Base-by-base conservation (phyloP, 2,888 invertebrate species). In the Amiota communis region DNA sequence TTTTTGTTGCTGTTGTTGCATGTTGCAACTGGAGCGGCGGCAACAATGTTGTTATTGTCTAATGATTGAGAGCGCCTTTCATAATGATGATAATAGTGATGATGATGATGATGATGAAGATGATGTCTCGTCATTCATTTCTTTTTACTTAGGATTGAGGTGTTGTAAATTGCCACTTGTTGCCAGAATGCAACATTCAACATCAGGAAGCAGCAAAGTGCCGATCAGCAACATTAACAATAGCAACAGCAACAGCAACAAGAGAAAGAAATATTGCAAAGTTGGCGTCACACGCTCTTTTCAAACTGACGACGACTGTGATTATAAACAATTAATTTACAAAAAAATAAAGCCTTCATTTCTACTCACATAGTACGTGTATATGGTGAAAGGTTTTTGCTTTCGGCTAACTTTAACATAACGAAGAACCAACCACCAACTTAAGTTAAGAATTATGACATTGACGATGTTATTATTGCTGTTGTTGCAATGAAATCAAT, bases 381-480 rank as follows among this genome's bases (percentile, higher is more conserved):
- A 70, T 75, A 76, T 79, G 84, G 83, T 83, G 84, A 83, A 83
- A 84, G 83, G 84, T 83, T 84, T 83, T 83, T 74, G 84, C 83
- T 84, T 72, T 81, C 36, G 69, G 83, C 83, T 83, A 72, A 49
- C 49, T 51, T 75, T 77, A 75, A 36, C 36, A 23, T 23, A 6
- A 36, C 3, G 36, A 36, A 36, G 36, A 36, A 36, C 2, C 36
- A 36, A 36, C 36, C 6, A 36, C 36, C 84, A 84, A 84, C 81
- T n/a, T n/a, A 84, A 84, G 76, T 65, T 70, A 77, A 79, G 75
- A 79, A 74, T 78, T 82, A 63, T 63, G 46, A 46, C 77, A 75
- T 72, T 75, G 73, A 56, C 48, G 72, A 23, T 59, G 68, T 68
- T n/a, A 61, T 70, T 70, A 76, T 15, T 68, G 71, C 13, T 69